These are phyloP conservation scores for Pelusios castaneus DNA, from an alignment of 2,113 vertebrate genomes.

Conservation along the genomic window DNA sequence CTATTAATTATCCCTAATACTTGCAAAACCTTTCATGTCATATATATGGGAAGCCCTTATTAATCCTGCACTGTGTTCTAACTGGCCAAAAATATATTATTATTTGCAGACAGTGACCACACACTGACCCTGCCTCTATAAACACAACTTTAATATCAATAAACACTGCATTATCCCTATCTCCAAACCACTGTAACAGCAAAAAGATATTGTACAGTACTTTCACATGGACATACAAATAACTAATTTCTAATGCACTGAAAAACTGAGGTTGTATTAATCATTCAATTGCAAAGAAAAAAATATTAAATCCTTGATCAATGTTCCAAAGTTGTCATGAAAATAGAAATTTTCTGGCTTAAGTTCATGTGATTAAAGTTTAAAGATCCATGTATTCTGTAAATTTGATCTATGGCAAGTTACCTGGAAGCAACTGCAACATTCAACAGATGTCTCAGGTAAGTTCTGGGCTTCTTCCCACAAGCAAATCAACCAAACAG, in stretches of 20 bases:
- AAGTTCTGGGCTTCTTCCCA: not conserved
- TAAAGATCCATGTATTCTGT: not conserved
- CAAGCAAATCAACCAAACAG: not conserved
- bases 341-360: not conserved
- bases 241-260: not conserved
- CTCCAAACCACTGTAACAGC: not conserved
- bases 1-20: not conserved
- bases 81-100: not conserved
- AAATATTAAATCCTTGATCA: not conserved
- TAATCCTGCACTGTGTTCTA: not conserved
- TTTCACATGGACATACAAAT: not conserved
- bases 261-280: not conserved
- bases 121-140: constrained; percentile 11
- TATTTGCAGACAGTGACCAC: not conserved
- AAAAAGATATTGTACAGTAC: not conserved
- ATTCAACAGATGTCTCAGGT: not conserved
- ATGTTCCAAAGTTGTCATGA: not conserved
- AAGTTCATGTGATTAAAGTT: not conserved
- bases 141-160: constrained; percentile 23
- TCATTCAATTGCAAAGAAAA: not conserved
- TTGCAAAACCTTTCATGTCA: not conserved
- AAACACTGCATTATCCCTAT: not conserved
- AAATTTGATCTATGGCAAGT: not conserved
- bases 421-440: not conserved
- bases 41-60: not conserved